These are phyloP conservation scores for Columbina picui DNA, from an alignment of 2,113 vertebrate genomes.

Conservation along the genomic window DNA sequence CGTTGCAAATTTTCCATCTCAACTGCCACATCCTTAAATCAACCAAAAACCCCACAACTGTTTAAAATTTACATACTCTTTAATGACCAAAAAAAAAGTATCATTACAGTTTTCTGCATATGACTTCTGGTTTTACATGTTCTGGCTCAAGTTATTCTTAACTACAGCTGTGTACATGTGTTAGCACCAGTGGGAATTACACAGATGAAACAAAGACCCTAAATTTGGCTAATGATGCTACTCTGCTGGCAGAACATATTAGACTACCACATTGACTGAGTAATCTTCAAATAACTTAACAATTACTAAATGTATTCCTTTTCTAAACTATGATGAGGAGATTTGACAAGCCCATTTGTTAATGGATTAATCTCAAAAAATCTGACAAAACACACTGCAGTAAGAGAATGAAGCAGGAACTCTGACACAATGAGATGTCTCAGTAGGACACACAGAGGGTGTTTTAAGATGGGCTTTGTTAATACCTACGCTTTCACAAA, in stretches of 20 bases:
- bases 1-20: background rate
- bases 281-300: slow-evolving; percentile 7
- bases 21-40: background rate
- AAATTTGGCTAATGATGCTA: background rate
- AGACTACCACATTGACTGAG: background rate
- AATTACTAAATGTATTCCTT: slow-evolving; percentile 16
- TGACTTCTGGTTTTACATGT: background rate
- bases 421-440: background rate
- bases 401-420: background rate
- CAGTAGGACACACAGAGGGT: background rate
- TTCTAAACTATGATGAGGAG: background rate
- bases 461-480: background rate
- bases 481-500: background rate
- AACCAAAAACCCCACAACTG: background rate
- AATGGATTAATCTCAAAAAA: background rate
- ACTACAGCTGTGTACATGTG: background rate
- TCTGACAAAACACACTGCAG: slow-evolving; percentile 18
- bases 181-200: background rate
- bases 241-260: background rate
- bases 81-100: background rate
- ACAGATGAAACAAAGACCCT: background rate
- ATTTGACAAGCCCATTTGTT: slow-evolving; percentile 18
- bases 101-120: background rate
- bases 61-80: background rate
- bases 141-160: background rate